Percentiles rank a stretch among this genome's conserved stretches.
phyloP scores from a whole-genome alignment of 64 coral and sea anemone species.

The Montipora efflorescens region DNA sequence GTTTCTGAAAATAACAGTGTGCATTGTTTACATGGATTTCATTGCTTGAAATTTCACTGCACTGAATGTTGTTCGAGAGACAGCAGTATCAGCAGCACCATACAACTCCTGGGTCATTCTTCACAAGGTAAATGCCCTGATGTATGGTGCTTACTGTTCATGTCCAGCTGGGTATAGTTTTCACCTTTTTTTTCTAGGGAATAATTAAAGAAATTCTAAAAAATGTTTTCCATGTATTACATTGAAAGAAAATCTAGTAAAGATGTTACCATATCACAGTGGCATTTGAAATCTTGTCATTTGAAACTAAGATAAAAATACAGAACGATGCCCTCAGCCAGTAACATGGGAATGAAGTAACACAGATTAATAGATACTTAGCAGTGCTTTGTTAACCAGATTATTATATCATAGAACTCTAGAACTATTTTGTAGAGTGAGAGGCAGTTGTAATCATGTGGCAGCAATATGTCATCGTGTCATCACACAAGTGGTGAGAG shows the following conservation, averaged over 20 bases:
- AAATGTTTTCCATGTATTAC: not conserved
- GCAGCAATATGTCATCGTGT: not conserved
- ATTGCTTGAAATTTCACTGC: not conserved
- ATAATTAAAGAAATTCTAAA: not conserved
- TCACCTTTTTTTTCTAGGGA: not conserved
- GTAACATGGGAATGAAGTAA: not conserved
- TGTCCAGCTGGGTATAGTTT: constrained; percentile 4
- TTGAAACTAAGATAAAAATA: not conserved
- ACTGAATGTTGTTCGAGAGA: not conserved
- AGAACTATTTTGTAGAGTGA: not conserved
- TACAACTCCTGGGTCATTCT: constrained; percentile 4
- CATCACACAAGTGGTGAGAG: constrained; percentile 3
- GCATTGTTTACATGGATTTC: not conserved
- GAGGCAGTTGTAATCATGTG: not conserved
- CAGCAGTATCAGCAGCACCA: constrained; percentile 7
- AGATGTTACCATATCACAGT: not conserved
- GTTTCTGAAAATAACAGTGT: constrained; percentile 5
- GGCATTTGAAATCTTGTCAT: not conserved
- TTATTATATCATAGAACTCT: not conserved
- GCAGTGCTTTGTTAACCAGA: not conserved
- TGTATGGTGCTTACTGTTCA: not conserved
- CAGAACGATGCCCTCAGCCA: not conserved
- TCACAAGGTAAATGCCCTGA: not conserved
- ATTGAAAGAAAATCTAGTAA: not conserved
- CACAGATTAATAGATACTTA: not conserved